Conservation (phyloP, 2,113 vertebrate species). For the Suricata suricatta region DNA sequence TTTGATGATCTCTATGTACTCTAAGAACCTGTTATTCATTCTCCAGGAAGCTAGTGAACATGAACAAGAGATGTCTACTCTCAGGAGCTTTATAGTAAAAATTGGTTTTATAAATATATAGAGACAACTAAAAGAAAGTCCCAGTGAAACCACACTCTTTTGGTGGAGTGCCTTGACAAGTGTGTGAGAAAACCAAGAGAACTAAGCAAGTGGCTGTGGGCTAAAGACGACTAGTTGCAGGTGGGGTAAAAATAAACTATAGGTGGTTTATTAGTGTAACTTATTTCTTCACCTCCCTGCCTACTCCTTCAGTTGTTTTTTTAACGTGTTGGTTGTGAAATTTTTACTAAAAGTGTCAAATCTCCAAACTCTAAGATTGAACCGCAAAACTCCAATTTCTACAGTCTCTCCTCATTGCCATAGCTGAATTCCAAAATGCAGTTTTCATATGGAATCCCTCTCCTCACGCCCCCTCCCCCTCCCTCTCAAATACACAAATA, state of each 20-base stretch:
- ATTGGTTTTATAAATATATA: not conserved
- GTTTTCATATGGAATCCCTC: not conserved
- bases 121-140: not conserved
- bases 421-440: not conserved
- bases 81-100: not conserved
- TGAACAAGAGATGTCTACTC: not conserved
- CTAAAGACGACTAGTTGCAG: not conserved
- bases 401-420: not conserved
- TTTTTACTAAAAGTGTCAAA: constrained; percentile 14
- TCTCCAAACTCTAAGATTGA: not conserved
- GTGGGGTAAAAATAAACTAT: constrained; percentile 27
- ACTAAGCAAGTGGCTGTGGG: not conserved
- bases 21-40: not conserved
- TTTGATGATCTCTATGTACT: not conserved
- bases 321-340: not conserved
- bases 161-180: not conserved
- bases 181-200: not conserved
- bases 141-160: not conserved
- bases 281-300: constrained; percentile 17
- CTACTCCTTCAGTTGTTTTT: not conserved
- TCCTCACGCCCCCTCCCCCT: too few relatives aligned
- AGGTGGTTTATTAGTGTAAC: constrained; percentile 39
- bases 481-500: not conserved
- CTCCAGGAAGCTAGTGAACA: not conserved
- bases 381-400: not conserved